Evolutionary conservation across 2,113 vertebrate genomes (phyloP).

Genomic region (Solea senegalensis): DNA sequence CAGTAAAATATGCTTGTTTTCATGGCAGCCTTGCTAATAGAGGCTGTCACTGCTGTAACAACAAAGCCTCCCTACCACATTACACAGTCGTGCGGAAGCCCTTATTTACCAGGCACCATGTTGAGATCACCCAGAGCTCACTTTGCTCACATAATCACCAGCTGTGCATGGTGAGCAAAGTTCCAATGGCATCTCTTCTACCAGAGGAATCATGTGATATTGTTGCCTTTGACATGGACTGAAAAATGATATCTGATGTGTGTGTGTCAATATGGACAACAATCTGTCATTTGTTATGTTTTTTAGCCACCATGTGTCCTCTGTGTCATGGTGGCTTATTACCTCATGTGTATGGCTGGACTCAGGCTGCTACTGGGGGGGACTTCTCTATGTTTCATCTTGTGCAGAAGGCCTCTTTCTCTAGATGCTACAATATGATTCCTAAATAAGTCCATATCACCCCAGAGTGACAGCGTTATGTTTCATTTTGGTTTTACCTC

Average conservation of each 20-base stretch:
- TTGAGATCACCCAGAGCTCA: slow-evolving; percentile 25
- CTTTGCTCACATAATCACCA: slow-evolving; percentile 26
- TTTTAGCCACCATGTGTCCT: slow-evolving; percentile 40
- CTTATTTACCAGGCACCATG: slow-evolving; percentile 45
- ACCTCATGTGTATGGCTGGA: slow-evolving; percentile 52
- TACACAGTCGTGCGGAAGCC: slow-evolving; percentile 29
- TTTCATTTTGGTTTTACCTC: no score
- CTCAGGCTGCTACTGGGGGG: slow-evolving; percentile 52
- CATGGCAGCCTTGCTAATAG: slow-evolving; percentile 38
- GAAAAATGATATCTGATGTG: slow-evolving; percentile 30
- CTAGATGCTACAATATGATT: slow-evolving; percentile 49
- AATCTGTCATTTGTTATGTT: slow-evolving; percentile 47
- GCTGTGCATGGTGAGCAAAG: slow-evolving; percentile 3
- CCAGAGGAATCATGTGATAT: slow-evolving; percentile 5
- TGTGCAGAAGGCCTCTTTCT: slow-evolving; percentile 46
- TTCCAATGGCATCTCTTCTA: slow-evolving; percentile 18
- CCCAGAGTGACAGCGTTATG: slow-evolving; percentile 32
- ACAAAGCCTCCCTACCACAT: slow-evolving; percentile 35
- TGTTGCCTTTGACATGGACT: slow-evolving; percentile 42
- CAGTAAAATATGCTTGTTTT: slow-evolving; percentile 36
- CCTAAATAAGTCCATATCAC: slow-evolving; percentile 57
- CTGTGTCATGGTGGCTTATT: slow-evolving; percentile 56
- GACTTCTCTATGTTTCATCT: slow-evolving; percentile 61
- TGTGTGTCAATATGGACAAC: slow-evolving; percentile 40
- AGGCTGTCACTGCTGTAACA: slow-evolving; percentile 49